phyloP scores from a whole-genome alignment of 2,888 invertebrate genomes.

The Endomychus coccineus region DNA sequence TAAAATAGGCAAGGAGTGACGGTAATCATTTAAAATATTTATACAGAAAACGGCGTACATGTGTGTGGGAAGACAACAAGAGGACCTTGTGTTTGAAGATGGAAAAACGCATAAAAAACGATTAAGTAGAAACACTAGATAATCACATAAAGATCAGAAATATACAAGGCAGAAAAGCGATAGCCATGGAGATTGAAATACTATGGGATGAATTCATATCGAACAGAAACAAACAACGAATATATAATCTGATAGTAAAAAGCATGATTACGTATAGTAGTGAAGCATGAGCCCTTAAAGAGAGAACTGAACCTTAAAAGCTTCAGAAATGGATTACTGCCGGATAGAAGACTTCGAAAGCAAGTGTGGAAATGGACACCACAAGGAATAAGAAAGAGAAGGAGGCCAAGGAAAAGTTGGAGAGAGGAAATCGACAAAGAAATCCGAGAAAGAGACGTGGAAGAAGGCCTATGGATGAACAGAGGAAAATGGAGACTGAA shows the following conservation, averaged over 20 bases:
- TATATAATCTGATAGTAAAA: slow-evolving; percentile 17
- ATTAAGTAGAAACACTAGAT: slow-evolving; percentile 16
- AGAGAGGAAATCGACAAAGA: too few species aligned
- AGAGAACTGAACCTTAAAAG: slow-evolving; percentile 12
- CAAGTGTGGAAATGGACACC: too few species aligned
- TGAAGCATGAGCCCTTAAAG: slow-evolving; percentile 19
- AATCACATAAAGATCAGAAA: slow-evolving; percentile 16
- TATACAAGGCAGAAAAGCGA: slow-evolving; percentile 16
- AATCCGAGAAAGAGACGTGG: too few species aligned
- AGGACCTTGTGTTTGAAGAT: slow-evolving; percentile 6
- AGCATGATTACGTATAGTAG: slow-evolving; percentile 18
- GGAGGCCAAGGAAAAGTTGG: too few species aligned
- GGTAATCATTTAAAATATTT: too few species aligned
- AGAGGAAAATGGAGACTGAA: too few species aligned
- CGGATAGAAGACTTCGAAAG: too few species aligned
- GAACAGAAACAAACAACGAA: slow-evolving; percentile 17
- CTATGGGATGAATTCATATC: slow-evolving; percentile 19
- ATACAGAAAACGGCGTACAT: slow-evolving; percentile 15
- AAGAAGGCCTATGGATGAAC: too few species aligned
- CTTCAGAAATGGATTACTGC: slow-evolving; percentile 15
- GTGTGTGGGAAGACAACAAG: slow-evolving; percentile 10
- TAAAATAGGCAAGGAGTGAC: too few species aligned
- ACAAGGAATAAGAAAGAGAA: too few species aligned
- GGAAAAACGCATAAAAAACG: slow-evolving; percentile 8
- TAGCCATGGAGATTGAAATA: slow-evolving; percentile 15